Conservation (phyloP, 2,113 vertebrate genomes). For the Dicaeum eximium region DNA sequence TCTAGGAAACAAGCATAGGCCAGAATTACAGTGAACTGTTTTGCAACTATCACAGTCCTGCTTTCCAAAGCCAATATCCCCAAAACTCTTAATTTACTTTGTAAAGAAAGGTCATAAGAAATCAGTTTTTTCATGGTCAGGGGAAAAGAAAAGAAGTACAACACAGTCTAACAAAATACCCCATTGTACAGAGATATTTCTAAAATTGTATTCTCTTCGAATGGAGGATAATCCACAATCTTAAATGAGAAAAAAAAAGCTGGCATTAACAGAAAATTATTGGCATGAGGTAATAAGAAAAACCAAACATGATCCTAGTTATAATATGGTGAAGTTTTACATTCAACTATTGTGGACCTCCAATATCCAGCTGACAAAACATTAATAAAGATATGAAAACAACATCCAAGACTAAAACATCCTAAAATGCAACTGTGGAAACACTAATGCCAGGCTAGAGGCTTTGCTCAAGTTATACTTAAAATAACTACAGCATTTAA, state of each 20-base stretch:
- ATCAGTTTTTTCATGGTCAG: fast-evolving
- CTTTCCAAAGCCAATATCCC: neutral
- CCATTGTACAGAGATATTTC: neutral
- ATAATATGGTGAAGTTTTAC: neutral
- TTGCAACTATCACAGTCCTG: neutral
- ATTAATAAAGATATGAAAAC: neutral
- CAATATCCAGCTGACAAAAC: neutral
- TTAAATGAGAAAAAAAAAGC: neutral
- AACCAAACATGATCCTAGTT: neutral
- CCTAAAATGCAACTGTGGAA: neutral
- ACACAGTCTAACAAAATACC: neutral
- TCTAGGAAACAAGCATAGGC: neutral
- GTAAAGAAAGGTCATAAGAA: neutral
- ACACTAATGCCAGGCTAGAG: neutral
- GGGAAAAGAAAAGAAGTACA: neutral
- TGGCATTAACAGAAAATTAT: neutral
- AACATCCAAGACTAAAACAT: neutral
- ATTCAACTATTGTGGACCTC: neutral
- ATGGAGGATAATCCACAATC: neutral
- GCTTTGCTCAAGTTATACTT: neutral
- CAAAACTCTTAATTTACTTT: neutral
- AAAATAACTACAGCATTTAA: neutral
- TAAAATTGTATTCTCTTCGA: neutral
- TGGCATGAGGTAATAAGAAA: neutral
- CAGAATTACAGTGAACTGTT: neutral